A percentile compares a stretch with the other conserved stretches of the same genome.
Evolutionary conservation across 2,797 vertebrate genomes (phyloP).

Genomic region (Schizothorax lantsangensis): DNA sequence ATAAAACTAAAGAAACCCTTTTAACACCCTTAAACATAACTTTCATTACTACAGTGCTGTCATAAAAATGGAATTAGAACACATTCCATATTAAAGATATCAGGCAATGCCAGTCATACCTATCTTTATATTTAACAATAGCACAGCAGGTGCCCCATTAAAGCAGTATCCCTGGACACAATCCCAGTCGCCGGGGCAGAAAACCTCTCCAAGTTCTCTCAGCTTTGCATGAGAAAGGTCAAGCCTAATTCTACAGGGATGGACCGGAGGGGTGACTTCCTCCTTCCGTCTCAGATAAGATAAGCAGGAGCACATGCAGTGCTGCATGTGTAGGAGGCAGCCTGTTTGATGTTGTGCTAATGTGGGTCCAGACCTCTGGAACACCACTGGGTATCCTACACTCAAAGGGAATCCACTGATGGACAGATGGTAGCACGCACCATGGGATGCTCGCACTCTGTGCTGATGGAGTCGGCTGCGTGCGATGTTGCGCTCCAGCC

Average conservation of each 20-base stretch:
- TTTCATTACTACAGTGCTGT: background rate
- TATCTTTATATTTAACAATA: slow-evolving; percentile 43
- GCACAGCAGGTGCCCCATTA: slow-evolving; percentile 41
- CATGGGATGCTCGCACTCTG: slow-evolving; percentile 32
- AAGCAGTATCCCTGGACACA: slow-evolving; percentile 36
- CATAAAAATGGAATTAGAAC: background rate
- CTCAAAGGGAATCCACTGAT: slow-evolving; percentile 59
- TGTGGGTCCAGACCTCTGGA: slow-evolving; percentile 63
- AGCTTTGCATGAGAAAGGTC: slow-evolving; percentile 75
- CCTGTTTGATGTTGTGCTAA: slow-evolving; percentile 63
- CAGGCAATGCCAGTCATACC: slow-evolving; percentile 10
- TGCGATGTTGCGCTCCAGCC: background rate
- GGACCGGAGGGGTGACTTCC: slow-evolving; percentile 63
- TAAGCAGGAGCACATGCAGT: slow-evolving; percentile 44
- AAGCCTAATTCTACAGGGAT: slow-evolving; percentile 61
- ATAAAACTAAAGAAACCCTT: background rate
- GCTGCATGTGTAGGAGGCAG: slow-evolving; percentile 56
- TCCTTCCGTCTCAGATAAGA: slow-evolving; percentile 72
- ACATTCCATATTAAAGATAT: slow-evolving; percentile 12
- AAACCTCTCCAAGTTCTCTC: slow-evolving; percentile 45
- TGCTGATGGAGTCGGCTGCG: slow-evolving; percentile 48
- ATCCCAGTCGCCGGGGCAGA: slow-evolving; percentile 33
- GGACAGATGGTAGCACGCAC: slow-evolving; percentile 63
- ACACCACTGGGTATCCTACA: slow-evolving; percentile 57
- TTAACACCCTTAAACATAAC: background rate